phyloP scores from a whole-genome alignment of 2,797 vertebrate species.

The Lutjanus campechanus region DNA sequence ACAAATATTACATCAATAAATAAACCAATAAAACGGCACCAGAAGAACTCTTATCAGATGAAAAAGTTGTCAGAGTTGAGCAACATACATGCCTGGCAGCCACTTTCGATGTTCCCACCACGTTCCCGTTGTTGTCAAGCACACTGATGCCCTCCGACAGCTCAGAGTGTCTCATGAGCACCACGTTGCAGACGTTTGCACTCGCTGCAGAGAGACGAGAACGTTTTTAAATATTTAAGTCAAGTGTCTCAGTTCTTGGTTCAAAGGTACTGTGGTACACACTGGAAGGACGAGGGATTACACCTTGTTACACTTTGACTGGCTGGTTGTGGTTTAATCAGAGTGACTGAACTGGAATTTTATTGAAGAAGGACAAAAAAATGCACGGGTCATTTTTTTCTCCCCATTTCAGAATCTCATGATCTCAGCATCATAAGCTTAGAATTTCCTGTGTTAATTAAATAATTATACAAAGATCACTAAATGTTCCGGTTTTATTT shows the following conservation, averaged over 20 bases:
- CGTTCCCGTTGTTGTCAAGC: constrained; percentile 86
- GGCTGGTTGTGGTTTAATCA: background rate
- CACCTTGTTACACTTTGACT: background rate
- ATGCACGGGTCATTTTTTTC: background rate
- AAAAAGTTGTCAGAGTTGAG: background rate
- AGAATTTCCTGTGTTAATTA: background rate
- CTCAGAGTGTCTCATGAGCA: constrained; percentile 94
- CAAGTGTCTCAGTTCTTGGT: constrained; percentile 5
- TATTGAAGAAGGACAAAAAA: background rate
- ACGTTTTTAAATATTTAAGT: background rate
- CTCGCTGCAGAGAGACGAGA: constrained; percentile 81
- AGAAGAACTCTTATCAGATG: background rate
- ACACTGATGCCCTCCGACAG: constrained; percentile 92
- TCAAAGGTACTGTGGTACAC: background rate
- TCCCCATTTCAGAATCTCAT: too few species aligned
- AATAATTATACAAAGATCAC: background rate
- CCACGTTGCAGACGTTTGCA: constrained; percentile 95
- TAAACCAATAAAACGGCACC: background rate
- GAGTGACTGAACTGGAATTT: background rate
- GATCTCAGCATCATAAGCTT: background rate
- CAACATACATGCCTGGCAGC: constrained; percentile 90
- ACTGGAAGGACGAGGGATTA: background rate
- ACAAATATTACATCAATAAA: background rate
- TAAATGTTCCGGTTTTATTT: background rate
- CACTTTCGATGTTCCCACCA: constrained; percentile 91